Evolutionary conservation across 2,888 invertebrate species (phyloP).

Genomic region (Lottia scabra): DNA sequence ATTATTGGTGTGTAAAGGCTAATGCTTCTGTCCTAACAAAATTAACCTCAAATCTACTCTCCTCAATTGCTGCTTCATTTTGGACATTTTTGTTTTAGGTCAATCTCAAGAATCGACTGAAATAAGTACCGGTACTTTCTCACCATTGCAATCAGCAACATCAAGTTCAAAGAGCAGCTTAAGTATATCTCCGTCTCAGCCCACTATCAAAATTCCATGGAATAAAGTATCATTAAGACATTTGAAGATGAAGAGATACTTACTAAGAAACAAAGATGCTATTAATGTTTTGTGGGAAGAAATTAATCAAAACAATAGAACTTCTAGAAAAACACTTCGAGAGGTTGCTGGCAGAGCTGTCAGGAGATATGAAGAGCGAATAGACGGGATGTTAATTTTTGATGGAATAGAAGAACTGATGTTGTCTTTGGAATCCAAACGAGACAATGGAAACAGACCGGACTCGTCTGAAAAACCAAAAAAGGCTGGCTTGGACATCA

Average conservation of each 20-base stretch:
- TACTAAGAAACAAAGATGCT: neutral
- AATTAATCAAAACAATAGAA: neutral
- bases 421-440: neutral
- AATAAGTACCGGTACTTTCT: neutral
- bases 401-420: constrained; percentile 1
- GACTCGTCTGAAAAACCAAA: neutral
- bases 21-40: too few relatives aligned
- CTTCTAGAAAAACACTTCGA: neutral
- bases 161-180: neutral
- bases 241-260: neutral
- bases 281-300: neutral
- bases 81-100: neutral
- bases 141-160: neutral
- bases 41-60: too few relatives aligned
- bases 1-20: too few relatives aligned
- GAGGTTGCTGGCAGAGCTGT: neutral
- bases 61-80: too few relatives aligned
- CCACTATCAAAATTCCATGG: neutral
- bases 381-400: neutral
- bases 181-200: neutral
- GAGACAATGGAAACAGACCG: neutral
- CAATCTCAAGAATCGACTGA: neutral
- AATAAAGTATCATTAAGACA: neutral
- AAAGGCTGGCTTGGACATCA: neutral
- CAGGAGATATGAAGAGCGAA: neutral